Conservation (phyloP, 2,888 invertebrate species). For the Pachliopta kotzebuea region DNA sequence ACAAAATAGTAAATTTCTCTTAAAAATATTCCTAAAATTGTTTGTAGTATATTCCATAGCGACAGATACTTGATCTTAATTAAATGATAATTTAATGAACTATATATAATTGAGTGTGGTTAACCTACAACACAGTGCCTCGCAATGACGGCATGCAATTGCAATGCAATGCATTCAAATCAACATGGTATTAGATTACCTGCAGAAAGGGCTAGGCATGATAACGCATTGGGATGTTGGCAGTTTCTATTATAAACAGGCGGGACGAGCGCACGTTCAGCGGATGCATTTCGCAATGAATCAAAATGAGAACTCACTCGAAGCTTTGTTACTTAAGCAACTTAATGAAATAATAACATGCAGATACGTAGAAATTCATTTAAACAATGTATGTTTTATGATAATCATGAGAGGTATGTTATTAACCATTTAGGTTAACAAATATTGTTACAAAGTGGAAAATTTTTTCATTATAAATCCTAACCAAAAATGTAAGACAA, state of each 20-base stretch:
- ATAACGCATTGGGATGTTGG: slow-evolving; percentile 34
- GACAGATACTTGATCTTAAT: no score
- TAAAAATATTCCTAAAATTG: no score
- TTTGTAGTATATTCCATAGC: no score
- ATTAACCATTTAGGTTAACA: no score
- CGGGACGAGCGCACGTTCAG: slow-evolving; percentile 25
- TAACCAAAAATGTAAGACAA: no score
- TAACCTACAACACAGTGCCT: slow-evolving; percentile 37
- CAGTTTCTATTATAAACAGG: slow-evolving; percentile 31
- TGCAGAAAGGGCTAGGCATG: slow-evolving; percentile 29
- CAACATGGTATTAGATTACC: slow-evolving; percentile 60
- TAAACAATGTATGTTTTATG: background rate
- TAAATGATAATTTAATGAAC: no score
- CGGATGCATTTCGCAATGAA: slow-evolving; percentile 28
- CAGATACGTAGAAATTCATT: background rate
- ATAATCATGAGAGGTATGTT: background rate
- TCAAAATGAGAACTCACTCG: slow-evolving; percentile 20
- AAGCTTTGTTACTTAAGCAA: slow-evolving; percentile 9
- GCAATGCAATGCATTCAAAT: slow-evolving; percentile 59
- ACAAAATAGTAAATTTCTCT: no score
- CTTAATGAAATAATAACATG: background rate
- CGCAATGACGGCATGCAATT: slow-evolving; percentile 62
- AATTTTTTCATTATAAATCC: no score
- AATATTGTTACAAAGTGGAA: no score
- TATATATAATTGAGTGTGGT: background rate